Base-by-base conservation (phyloP, 2,113 vertebrate species). In the Cervus canadensis region DNA sequence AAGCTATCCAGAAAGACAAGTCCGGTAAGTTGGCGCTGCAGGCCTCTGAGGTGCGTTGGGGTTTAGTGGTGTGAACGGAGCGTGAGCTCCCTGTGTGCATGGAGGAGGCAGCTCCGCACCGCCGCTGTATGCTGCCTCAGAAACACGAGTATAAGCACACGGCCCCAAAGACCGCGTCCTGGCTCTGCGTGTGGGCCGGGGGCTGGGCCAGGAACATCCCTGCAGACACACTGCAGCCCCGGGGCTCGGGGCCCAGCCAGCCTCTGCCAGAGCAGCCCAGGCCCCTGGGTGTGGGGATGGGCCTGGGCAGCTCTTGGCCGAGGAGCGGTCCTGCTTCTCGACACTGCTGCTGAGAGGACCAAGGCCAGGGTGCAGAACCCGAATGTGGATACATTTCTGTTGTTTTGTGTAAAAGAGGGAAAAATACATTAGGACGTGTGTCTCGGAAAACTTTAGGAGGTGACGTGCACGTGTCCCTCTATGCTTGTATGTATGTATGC, bases 1-100 rank as follows among this genome's bases (percentile, higher is more conserved):
- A 99, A 99, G 99, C 99, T 87, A 99, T 99, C 98, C 99, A 99
- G 93, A 99, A 99, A 97, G 99, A 99, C 98, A 99, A 99, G 98
- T 99, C 99, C 57, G 99, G 99, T 99, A 98, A 99, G 98, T 88
- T 62, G 19, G 15, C 74, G 52, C 5, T 36, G 3, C 15, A 10
- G 33, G 71, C n/a, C 54, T 89, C 6, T 52, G 43, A 91, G 26
- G 67, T 82, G 33, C 85, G 23, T 43, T 89, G 28, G 87, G 2
- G 57, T 82, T 79, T 86, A 74, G 43, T 67, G 64, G 56, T 45
- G 1, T 91, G 88, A 88, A 59, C 52, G 10, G n/a, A 30, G 14
- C 84, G 23, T 74, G 11, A 36, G 36, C 14, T 93, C 9, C 12
- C 26, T 91, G 6, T 91, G 94, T 96, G 56, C 45, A 0, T 71